Conservation (phyloP, 2,113 vertebrate species). For the Pelobates fuscus region DNA sequence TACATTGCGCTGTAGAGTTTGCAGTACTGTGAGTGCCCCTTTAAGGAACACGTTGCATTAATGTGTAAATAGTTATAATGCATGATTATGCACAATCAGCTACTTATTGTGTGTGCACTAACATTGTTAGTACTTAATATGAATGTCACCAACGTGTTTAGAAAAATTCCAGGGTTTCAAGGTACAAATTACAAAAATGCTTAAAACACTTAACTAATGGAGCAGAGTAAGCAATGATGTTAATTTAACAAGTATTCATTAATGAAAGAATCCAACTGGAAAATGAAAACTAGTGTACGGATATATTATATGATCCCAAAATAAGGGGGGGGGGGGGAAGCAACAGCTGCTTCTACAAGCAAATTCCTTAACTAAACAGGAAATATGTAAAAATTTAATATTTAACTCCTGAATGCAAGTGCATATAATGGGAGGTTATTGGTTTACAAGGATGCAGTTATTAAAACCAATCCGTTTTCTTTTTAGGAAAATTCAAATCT, state of each 20-base stretch:
- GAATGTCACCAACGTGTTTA: slow-evolving; percentile 40
- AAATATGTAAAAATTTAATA: slow-evolving; percentile 10
- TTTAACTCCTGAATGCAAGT: slow-evolving; percentile 29
- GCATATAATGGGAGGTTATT: too few relatives aligned
- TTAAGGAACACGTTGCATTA: neutral
- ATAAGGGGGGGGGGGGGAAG: slow-evolving; percentile 26
- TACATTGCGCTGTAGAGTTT: too few relatives aligned
- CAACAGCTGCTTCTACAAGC: slow-evolving; percentile 45
- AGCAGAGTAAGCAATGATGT: slow-evolving; percentile 49
- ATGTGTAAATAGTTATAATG: slow-evolving; percentile 10
- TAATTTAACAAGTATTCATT: slow-evolving; percentile 53
- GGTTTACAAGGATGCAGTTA: too few relatives aligned
- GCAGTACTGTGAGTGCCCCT: too few relatives aligned
- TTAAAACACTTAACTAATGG: slow-evolving; percentile 52
- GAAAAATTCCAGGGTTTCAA: slow-evolving; percentile 43
- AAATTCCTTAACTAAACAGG: slow-evolving; percentile 37
- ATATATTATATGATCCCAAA: slow-evolving; percentile 49
- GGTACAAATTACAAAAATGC: slow-evolving; percentile 52
- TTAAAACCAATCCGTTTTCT: too few relatives aligned
- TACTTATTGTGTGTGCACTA: slow-evolving; percentile 11
- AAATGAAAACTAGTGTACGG: slow-evolving; percentile 48
- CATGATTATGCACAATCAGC: slow-evolving; percentile 13
- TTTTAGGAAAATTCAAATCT: too few relatives aligned
- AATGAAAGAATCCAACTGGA: slow-evolving; percentile 50
- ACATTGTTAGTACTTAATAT: slow-evolving; percentile 35